Percentiles rank a stretch among this genome's conserved stretches.
phyloP scores from a whole-genome alignment of 2,888 invertebrate species.

The Anthoptus insignis region DNA sequence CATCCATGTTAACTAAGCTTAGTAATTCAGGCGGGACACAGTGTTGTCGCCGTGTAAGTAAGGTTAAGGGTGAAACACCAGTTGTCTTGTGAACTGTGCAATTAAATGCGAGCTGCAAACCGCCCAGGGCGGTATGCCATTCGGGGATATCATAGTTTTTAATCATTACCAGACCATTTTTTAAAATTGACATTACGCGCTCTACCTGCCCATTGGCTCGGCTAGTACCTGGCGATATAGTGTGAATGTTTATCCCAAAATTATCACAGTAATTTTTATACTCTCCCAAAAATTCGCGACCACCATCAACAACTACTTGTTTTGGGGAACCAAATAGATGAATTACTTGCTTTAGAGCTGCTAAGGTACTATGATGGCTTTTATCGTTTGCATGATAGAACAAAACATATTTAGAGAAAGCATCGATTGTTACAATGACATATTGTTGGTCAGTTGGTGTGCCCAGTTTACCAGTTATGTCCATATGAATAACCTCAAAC shows the following conservation, averaged over 20 bases:
- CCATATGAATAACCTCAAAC: slow-evolving; percentile 32
- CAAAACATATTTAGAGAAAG: slow-evolving; percentile 42
- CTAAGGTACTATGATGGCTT: slow-evolving; percentile 28
- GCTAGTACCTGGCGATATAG: slow-evolving; percentile 6
- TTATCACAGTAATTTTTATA: slow-evolving; percentile 5
- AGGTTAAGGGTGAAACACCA: slow-evolving; percentile 45
- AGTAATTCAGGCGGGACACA: slow-evolving; percentile 48
- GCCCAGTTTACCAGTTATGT: slow-evolving; percentile 46
- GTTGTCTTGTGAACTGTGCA: slow-evolving; percentile 49
- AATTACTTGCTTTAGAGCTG: slow-evolving; percentile 41
- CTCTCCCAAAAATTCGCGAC: slow-evolving; percentile 10
- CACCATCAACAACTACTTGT: slow-evolving; percentile 10
- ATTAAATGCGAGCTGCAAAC: slow-evolving; percentile 49
- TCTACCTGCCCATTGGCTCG: slow-evolving; percentile 13
- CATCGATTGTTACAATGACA: slow-evolving; percentile 46
- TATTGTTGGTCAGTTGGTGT: slow-evolving; percentile 29
- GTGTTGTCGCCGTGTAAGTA: slow-evolving; percentile 43
- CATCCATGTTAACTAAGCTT: slow-evolving; percentile 41
- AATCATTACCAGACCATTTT: slow-evolving; percentile 47
- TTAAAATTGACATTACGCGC: slow-evolving; percentile 38
- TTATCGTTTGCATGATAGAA: slow-evolving; percentile 36
- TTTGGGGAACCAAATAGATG: slow-evolving; percentile 37
- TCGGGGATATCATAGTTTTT: slow-evolving; percentile 48
- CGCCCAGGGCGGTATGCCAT: slow-evolving; percentile 48
- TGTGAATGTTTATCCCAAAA: neutral